These are phyloP conservation scores for Hirundichthys speculiger DNA, from an alignment of 2,113 vertebrate genomes.

Conservation along the genomic window DNA sequence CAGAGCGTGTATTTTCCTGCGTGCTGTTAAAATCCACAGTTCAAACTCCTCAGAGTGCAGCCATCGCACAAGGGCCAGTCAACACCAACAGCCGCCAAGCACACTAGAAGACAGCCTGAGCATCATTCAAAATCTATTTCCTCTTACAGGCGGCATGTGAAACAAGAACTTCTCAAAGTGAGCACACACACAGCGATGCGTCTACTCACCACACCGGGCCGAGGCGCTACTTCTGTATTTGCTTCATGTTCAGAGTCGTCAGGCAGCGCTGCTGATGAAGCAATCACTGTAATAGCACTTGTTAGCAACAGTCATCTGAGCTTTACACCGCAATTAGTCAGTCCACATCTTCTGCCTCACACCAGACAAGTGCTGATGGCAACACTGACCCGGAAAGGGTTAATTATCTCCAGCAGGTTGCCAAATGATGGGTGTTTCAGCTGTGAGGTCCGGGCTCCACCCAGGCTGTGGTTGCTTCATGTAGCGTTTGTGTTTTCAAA, in stretches of 20 bases:
- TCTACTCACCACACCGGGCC: constrained; percentile 23
- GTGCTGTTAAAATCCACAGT: constrained; percentile 46
- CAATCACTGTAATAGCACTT: not conserved
- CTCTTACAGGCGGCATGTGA: constrained; percentile 64
- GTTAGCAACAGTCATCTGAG: not conserved
- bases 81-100: constrained; percentile 28
- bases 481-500: constrained; percentile 36
- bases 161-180: constrained; percentile 65
- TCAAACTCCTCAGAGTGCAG: constrained; percentile 44
- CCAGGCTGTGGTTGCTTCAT: constrained; percentile 68
- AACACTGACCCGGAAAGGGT: constrained; percentile 6
- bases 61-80: constrained; percentile 39
- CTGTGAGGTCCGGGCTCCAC: constrained; percentile 54
- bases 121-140: constrained; percentile 69
- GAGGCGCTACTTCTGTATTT: constrained; percentile 60
- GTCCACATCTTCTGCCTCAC: constrained; percentile 4
- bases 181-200: constrained; percentile 11
- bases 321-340: constrained; percentile 21
- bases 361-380: constrained; percentile 4
- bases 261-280: constrained; percentile 2
- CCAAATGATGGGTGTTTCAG: constrained; percentile 60
- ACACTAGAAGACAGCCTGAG: constrained; percentile 47
- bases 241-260: not conserved
- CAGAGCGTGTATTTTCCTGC: constrained; percentile 22
- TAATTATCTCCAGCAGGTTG: constrained; percentile 54